phyloP scores from a whole-genome alignment of 2,113 vertebrate genomes.

The Petromus typicus region DNA sequence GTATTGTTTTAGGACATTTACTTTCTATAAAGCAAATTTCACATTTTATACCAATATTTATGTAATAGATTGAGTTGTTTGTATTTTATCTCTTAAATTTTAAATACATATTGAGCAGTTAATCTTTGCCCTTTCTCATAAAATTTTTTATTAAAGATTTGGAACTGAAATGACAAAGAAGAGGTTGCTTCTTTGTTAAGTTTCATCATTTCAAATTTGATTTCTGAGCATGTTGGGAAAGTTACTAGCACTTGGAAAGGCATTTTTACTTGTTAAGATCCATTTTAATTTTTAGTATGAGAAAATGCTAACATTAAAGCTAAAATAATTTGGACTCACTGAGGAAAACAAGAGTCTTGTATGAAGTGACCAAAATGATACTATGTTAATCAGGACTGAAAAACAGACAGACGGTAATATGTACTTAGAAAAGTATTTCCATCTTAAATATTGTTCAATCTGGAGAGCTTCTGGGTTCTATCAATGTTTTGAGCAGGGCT shows the following conservation, averaged over 20 bases:
- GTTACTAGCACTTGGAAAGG: neutral
- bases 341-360: neutral
- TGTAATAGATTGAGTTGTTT: neutral
- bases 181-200: neutral
- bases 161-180: neutral
- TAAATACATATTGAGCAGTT: neutral
- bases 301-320: constrained; percentile 4
- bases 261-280: neutral
- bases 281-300: neutral
- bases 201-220: neutral
- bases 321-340: constrained; percentile 39
- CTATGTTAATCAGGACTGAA: neutral
- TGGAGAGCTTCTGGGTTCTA: constrained; percentile 53
- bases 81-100: constrained; percentile 23
- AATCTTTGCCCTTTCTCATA: neutral
- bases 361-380: constrained; percentile 6
- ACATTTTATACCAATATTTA: neutral
- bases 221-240: neutral
- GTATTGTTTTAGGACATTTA: neutral
- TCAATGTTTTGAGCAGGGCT: neutral
- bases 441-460: neutral
- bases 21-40: neutral
- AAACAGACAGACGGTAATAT: constrained; percentile 48
- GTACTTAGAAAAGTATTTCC: constrained; percentile 49
- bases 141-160: constrained; percentile 1